phyloP scores from a whole-genome alignment of 2,113 vertebrate genomes.

The Phrynosoma platyrhinos region DNA sequence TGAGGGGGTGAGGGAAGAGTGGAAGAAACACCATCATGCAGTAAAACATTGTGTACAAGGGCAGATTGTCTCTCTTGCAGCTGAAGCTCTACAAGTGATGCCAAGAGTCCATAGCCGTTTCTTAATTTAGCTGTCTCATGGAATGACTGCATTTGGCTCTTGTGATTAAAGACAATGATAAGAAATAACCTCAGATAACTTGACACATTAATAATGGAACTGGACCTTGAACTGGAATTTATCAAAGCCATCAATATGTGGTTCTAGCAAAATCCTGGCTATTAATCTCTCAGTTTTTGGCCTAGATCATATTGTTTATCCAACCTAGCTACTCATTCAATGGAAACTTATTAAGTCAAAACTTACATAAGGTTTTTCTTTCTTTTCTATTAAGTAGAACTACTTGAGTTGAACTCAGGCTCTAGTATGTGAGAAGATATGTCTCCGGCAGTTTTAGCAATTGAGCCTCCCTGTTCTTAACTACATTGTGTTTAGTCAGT shows the following conservation, averaged over 20 bases:
- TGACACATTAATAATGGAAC: slow-evolving; percentile 10
- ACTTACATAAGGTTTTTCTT: too few species aligned
- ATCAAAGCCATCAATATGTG: neutral
- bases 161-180: neutral
- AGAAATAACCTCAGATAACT: neutral
- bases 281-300: neutral
- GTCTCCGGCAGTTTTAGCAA: too few species aligned
- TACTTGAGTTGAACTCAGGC: too few species aligned
- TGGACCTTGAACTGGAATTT: too few species aligned
- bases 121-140: slow-evolving; percentile 35
- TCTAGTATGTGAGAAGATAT: too few species aligned
- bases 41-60: slow-evolving; percentile 18
- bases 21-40: neutral
- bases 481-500: neutral
- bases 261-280: neutral
- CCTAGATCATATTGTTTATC: too few species aligned
- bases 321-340: too few species aligned
- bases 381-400: too few species aligned
- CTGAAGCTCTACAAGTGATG: neutral
- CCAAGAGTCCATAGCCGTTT: neutral
- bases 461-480: neutral
- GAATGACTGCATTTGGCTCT: slow-evolving; percentile 29
- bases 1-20: neutral
- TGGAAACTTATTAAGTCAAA: too few species aligned
- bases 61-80: neutral